phyloP scores from a whole-genome alignment of 1,140 invertebrate species.

The Paramacrobiotus metropolitanus region DNA sequence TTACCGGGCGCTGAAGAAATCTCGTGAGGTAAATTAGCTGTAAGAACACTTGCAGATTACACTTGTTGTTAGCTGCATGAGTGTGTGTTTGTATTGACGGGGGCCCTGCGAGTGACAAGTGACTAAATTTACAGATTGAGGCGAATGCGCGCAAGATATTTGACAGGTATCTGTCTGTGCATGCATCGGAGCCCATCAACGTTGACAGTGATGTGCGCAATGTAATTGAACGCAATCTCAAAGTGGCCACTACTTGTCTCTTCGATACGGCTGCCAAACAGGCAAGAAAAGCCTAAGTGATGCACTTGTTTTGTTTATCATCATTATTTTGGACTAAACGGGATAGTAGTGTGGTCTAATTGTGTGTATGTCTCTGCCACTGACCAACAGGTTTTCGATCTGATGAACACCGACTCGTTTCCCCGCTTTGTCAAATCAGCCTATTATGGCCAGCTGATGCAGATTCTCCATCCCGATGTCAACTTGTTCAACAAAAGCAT shows the following conservation, averaged over 20 bases:
- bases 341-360: background rate
- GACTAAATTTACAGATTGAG: background rate
- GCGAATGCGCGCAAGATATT: background rate
- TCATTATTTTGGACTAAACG: no score
- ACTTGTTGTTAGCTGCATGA: background rate
- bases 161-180: background rate
- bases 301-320: no score
- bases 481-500: background rate
- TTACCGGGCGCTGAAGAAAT: slow-evolving; percentile 13
- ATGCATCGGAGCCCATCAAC: background rate
- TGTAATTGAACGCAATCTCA: background rate
- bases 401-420: background rate
- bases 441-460: background rate
- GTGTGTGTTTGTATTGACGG: background rate
- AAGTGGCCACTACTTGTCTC: background rate
- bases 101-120: background rate
- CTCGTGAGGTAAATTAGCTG: background rate
- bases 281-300: no score
- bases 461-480: background rate
- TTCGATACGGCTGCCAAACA: background rate
- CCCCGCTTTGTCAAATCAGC: background rate
- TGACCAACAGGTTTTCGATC: background rate
- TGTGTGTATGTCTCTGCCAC: background rate
- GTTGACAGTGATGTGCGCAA: background rate
- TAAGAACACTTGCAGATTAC: background rate